These are phyloP conservation scores for Palloptera scutellata DNA, from an alignment of 2,888 invertebrate genomes.

Conservation along the genomic window DNA sequence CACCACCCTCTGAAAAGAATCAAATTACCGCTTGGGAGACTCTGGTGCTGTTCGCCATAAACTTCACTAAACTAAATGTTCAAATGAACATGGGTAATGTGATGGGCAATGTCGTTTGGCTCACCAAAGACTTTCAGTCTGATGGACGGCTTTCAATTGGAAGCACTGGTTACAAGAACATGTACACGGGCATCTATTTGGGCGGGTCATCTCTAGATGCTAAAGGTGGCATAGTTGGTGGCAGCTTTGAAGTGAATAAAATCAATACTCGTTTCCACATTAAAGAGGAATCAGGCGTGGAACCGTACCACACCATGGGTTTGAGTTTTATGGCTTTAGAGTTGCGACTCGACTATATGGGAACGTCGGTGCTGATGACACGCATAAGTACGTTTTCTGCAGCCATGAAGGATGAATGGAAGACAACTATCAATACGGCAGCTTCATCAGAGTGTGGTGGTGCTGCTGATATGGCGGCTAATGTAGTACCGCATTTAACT, in stretches of 20 bases:
- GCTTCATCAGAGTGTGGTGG: slow-evolving; percentile 41
- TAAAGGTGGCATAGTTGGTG: slow-evolving; percentile 97
- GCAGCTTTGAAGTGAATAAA: slow-evolving; percentile 88
- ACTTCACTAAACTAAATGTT: slow-evolving; percentile 94
- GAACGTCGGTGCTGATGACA: slow-evolving; percentile 91
- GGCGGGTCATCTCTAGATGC: slow-evolving; percentile 93
- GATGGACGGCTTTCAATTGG: slow-evolving; percentile 93
- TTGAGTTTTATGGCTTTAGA: slow-evolving; percentile 85
- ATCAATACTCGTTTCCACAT: slow-evolving; percentile 90
- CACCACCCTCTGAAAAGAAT: slow-evolving; percentile 70
- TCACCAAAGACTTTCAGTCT: slow-evolving; percentile 90
- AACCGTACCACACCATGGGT: slow-evolving; percentile 88
- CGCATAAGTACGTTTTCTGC: slow-evolving; percentile 84
- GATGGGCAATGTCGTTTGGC: slow-evolving; percentile 97
- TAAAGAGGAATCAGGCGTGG: slow-evolving; percentile 86
- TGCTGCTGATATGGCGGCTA: slow-evolving; percentile 3
- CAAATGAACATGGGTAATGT: slow-evolving; percentile 99
- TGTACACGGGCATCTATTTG: slow-evolving; percentile 87
- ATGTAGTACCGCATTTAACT: slow-evolving; percentile 26
- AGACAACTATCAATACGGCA: slow-evolving; percentile 62
- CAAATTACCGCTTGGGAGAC: slow-evolving; percentile 92
- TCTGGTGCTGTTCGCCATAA: slow-evolving; percentile 92
- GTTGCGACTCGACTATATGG: slow-evolving; percentile 96
- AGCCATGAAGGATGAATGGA: slow-evolving; percentile 88
- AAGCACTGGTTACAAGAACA: slow-evolving; percentile 92